Conservation (phyloP, 2,113 vertebrate genomes). For the Burhinus oedicnemus region DNA sequence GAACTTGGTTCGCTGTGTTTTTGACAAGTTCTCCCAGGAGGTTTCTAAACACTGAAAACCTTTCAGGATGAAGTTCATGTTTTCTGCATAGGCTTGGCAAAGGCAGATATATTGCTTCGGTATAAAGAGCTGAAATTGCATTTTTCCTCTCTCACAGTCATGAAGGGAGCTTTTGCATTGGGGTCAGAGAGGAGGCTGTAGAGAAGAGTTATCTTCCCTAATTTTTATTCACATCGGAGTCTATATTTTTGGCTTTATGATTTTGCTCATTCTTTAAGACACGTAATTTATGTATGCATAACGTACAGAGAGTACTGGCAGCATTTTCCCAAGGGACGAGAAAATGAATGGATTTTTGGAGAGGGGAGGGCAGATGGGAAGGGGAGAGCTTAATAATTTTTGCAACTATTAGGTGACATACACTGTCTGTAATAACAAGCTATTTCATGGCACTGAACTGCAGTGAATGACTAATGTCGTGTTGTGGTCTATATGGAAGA, state of each 20-base stretch:
- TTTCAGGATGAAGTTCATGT: constrained; percentile 55
- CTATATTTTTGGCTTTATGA: constrained; percentile 22
- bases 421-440: constrained; percentile 3
- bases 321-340: constrained; percentile 14
- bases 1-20: constrained; percentile 49
- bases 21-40: constrained; percentile 49
- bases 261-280: constrained; percentile 50
- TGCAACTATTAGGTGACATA: not conserved
- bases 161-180: not conserved
- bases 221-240: constrained; percentile 50
- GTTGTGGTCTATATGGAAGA: not conserved
- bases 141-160: constrained; percentile 28
- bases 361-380: not conserved
- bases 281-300: not conserved
- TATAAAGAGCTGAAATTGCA: constrained; percentile 64
- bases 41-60: constrained; percentile 62
- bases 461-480: constrained; percentile 34
- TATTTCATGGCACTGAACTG: constrained; percentile 60
- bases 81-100: constrained; percentile 33
- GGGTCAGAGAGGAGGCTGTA: constrained; percentile 16
- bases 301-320: not conserved
- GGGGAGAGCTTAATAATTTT: constrained; percentile 22
- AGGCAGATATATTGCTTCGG: constrained; percentile 14
- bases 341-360: constrained; percentile 4
- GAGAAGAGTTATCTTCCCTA: constrained; percentile 50